Percentiles rank a stretch among this genome's conserved stretches.
Conservation (phyloP, 2,888 invertebrate species). For the Torymus aiolomorphi region DNA sequence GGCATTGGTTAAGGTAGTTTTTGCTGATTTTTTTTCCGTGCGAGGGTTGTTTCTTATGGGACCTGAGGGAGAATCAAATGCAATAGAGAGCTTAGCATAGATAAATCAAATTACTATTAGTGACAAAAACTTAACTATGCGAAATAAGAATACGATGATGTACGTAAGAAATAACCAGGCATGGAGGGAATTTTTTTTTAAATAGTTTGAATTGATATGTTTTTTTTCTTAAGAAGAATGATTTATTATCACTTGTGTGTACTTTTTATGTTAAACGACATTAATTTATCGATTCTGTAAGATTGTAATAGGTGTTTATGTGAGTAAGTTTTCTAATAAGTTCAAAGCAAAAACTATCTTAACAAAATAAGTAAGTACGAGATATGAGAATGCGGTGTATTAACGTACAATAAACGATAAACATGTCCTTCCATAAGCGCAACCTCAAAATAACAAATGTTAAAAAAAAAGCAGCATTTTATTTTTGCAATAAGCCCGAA, state of each 20-base stretch:
- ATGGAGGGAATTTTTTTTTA: too few relatives aligned
- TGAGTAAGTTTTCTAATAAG: background rate
- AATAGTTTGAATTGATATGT: too few relatives aligned
- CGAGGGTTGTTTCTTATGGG: too few relatives aligned
- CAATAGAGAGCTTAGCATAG: too few relatives aligned
- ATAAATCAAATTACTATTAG: too few relatives aligned
- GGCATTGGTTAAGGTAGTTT: constrained; percentile 40
- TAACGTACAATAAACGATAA: constrained; percentile 71
- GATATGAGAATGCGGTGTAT: constrained; percentile 62
- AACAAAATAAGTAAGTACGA: constrained; percentile 51
- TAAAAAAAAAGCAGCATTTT: constrained; percentile 66
- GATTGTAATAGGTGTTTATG: background rate
- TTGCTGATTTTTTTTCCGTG: constrained; percentile 1
- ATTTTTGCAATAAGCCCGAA: constrained; percentile 72
- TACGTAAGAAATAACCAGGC: too few relatives aligned
- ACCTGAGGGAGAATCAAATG: too few relatives aligned
- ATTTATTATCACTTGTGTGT: too few relatives aligned
- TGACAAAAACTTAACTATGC: too few relatives aligned
- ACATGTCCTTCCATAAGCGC: constrained; percentile 74
- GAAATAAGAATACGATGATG: too few relatives aligned
- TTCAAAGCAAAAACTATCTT: constrained; percentile 48
- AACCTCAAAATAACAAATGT: constrained; percentile 74
- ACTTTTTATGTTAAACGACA: background rate
- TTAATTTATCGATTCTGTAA: background rate
- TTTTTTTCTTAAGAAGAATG: too few relatives aligned